Percentiles rank a stretch among this genome's conserved stretches.
These are phyloP conservation scores for Moxostoma hubbsi DNA, from an alignment of 2,797 vertebrate species.

Conservation along the genomic window DNA sequence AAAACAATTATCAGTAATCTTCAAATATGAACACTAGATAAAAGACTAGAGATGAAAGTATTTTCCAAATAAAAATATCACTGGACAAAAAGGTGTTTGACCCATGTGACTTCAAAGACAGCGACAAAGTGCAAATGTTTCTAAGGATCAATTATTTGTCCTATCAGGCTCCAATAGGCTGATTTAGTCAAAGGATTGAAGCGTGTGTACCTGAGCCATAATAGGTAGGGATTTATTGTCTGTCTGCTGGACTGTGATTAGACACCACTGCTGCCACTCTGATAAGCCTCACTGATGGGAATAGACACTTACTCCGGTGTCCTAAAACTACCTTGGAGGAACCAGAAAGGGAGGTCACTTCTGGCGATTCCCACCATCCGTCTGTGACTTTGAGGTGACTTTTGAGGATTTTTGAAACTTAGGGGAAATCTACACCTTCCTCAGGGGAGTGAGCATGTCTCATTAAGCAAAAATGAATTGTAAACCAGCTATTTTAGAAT, in stretches of 20 bases:
- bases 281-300: slow-evolving; percentile 74
- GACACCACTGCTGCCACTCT: slow-evolving; percentile 73
- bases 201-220: slow-evolving; percentile 56
- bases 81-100: background rate
- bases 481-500: slow-evolving; percentile 47
- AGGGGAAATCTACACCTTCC: slow-evolving; percentile 22
- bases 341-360: slow-evolving; percentile 51
- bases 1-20: slow-evolving; percentile 77
- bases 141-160: slow-evolving; percentile 38
- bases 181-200: slow-evolving; percentile 49
- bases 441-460: slow-evolving; percentile 40
- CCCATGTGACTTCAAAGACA: slow-evolving; percentile 37
- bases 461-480: slow-evolving; percentile 31
- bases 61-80: slow-evolving; percentile 34
- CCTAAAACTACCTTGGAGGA: slow-evolving; percentile 61
- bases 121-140: slow-evolving; percentile 35
- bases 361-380: slow-evolving; percentile 43
- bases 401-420: slow-evolving; percentile 56
- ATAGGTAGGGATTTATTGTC: slow-evolving; percentile 63
- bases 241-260: slow-evolving; percentile 76
- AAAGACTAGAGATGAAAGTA: slow-evolving; percentile 21
- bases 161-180: slow-evolving; percentile 28
- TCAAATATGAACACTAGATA: slow-evolving; percentile 34
- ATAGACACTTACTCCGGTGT: slow-evolving; percentile 61
- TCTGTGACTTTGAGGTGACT: slow-evolving; percentile 60